Evolutionary conservation across 2,113 vertebrate species (phyloP).

Genomic region (Sclerurus mexicanus): DNA sequence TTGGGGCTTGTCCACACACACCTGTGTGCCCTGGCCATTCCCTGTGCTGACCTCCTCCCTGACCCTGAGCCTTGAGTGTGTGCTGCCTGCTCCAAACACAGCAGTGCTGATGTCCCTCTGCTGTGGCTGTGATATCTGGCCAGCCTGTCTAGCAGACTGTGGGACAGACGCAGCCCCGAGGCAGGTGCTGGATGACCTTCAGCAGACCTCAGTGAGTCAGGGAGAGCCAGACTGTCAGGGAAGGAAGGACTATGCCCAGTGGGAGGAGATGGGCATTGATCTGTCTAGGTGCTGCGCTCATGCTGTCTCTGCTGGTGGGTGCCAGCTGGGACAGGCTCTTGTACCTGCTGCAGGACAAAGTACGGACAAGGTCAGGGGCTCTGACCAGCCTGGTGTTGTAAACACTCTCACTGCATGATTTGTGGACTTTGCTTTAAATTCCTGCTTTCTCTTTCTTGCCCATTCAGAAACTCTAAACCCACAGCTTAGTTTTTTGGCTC

Average conservation of each 20-base stretch:
- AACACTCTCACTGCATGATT: neutral
- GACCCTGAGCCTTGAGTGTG: too few species aligned
- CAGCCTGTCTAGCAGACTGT: neutral
- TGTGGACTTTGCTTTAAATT: neutral
- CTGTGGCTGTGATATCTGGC: neutral
- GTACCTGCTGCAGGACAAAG: neutral
- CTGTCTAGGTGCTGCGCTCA: neutral
- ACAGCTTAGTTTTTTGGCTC: neutral
- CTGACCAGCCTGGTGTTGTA: neutral
- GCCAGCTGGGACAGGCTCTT: neutral
- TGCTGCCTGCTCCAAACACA: neutral
- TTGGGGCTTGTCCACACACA: neutral
- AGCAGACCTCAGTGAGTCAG: neutral
- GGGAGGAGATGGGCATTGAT: neutral
- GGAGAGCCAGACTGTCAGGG: neutral
- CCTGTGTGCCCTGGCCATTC: neutral
- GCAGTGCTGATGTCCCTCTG: neutral
- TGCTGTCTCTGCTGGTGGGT: neutral
- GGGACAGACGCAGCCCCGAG: rapidly evolving
- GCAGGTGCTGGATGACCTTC: neutral
- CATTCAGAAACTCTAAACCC: neutral
- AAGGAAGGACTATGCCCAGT: neutral
- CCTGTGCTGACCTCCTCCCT: neutral
- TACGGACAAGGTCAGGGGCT: neutral
- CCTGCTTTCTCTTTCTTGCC: neutral